Percentiles rank a stretch among this genome's conserved stretches.
Evolutionary conservation across 2,113 vertebrate species (phyloP).

Genomic region (Lasiurus borealis): DNA sequence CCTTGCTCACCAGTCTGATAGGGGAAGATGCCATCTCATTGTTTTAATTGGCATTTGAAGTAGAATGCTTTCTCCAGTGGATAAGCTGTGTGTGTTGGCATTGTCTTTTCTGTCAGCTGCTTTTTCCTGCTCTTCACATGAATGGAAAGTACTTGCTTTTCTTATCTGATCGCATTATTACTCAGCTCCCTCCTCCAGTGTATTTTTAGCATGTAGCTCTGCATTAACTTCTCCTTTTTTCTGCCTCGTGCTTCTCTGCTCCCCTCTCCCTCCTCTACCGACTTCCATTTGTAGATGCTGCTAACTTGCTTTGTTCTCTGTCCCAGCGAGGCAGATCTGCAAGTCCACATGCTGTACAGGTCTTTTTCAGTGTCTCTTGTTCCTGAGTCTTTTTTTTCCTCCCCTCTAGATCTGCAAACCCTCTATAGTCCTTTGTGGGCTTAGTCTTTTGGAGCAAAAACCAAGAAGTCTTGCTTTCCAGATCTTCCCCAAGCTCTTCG

Average conservation of each 20-base stretch:
- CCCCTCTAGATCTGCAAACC: background rate
- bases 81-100: background rate
- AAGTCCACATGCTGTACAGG: fast-evolving
- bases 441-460: background rate
- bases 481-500: background rate
- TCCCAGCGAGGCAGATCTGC: fast-evolving
- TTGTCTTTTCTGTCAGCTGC: background rate
- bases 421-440: background rate
- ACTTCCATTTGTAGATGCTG: background rate
- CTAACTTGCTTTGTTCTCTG: background rate
- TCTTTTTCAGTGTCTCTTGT: background rate
- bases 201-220: conserved; percentile 34
- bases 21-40: background rate
- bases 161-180: conserved; percentile 34
- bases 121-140: background rate
- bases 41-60: background rate
- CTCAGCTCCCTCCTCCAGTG: conserved; percentile 24
- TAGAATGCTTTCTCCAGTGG: background rate
- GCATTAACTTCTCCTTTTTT: conserved; percentile 38
- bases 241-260: background rate
- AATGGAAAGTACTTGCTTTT: conserved; percentile 58
- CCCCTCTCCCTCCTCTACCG: background rate
- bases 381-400: background rate
- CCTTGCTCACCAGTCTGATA: background rate
- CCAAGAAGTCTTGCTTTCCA: background rate